Conservation (phyloP, 2,797 vertebrate species). For the Microctenopoma lineatum region DNA sequence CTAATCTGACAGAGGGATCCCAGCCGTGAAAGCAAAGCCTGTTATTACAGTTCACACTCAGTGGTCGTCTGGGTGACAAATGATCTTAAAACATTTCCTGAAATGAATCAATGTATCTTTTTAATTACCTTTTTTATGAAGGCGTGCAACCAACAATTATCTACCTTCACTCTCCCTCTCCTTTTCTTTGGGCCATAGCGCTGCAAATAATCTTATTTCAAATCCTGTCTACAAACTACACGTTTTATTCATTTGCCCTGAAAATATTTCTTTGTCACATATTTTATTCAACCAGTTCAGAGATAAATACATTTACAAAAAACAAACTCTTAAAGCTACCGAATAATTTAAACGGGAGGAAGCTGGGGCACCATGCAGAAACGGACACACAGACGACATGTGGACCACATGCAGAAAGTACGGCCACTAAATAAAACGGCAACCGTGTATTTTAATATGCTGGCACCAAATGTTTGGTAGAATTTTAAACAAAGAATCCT, state of each 20-base stretch:
- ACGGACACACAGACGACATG: neutral
- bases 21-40: conserved; percentile 17
- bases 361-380: neutral
- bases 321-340: neutral
- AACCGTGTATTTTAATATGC: neutral
- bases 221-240: too few relatives aligned
- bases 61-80: neutral
- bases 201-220: too few relatives aligned
- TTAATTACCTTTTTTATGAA: neutral
- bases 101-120: neutral
- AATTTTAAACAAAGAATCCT: neutral
- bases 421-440: neutral
- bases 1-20: conserved; percentile 27
- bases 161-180: neutral
- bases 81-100: neutral
- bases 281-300: neutral
- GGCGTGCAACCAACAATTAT: neutral
- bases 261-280: too few relatives aligned
- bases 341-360: neutral
- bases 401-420: neutral
- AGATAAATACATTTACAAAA: neutral
- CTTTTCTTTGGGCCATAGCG: neutral
- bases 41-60: conserved; percentile 11
- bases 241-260: too few relatives aligned
- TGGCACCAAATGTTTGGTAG: neutral